These are phyloP conservation scores for Candoia aspera DNA, from an alignment of 2,113 vertebrate species.

Conservation along the genomic window DNA sequence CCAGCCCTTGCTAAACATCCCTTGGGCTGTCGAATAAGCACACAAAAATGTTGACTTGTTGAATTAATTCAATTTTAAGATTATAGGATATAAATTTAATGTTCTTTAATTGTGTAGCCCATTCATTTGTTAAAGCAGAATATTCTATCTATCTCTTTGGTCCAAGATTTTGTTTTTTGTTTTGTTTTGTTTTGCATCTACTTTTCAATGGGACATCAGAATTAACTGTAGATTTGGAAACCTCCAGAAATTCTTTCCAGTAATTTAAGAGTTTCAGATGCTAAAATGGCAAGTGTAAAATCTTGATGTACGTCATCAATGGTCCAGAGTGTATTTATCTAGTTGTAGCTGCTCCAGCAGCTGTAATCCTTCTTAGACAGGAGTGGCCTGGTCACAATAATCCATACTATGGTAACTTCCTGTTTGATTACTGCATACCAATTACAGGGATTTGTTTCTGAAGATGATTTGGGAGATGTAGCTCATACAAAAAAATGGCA, in stretches of 20 bases:
- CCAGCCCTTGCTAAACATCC: not conserved
- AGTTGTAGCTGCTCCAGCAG: not conserved
- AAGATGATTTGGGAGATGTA: not conserved
- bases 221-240: not conserved
- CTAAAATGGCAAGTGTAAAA: not conserved
- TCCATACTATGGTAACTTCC: not conserved
- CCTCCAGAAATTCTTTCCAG: not conserved
- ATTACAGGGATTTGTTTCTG: not conserved
- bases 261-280: not conserved
- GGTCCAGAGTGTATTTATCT: not conserved
- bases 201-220: not conserved
- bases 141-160: not conserved
- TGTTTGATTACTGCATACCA: not conserved
- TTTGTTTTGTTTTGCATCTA: not conserved
- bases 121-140: not conserved
- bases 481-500: not conserved
- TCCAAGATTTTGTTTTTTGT: not conserved
- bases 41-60: not conserved
- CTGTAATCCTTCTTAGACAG: not conserved
- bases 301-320: not conserved
- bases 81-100: not conserved
- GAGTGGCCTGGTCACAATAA: not conserved
- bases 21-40: not conserved
- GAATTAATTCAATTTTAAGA: not conserved
- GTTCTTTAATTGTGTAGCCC: not conserved